A percentile compares a stretch with the other conserved stretches of the same genome.
Evolutionary conservation across 2,797 vertebrate species (phyloP).

Genomic region (Melanotaenia boesemani): DNA sequence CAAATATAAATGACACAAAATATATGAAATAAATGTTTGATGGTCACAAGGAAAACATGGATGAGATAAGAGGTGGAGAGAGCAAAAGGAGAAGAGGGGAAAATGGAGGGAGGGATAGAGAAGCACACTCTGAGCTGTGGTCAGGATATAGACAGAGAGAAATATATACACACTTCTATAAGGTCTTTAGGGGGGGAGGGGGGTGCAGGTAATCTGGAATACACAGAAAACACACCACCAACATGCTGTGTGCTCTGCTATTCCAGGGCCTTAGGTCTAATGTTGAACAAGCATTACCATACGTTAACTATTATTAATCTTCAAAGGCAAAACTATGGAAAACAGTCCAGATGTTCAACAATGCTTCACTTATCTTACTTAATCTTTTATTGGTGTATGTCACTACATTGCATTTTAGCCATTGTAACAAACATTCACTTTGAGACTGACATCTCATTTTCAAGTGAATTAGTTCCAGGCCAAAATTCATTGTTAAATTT

Average conservation of each 20-base stretch:
- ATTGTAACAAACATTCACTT: slow-evolving; percentile 46
- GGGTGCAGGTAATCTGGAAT: slow-evolving; percentile 68
- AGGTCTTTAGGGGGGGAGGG: slow-evolving; percentile 70
- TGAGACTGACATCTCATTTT: slow-evolving; percentile 74
- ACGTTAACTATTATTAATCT: slow-evolving; percentile 27
- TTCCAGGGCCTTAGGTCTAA: slow-evolving; percentile 61
- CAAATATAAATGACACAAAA: slow-evolving; percentile 8
- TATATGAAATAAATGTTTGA: background rate
- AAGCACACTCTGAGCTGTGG: slow-evolving; percentile 79
- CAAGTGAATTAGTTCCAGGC: slow-evolving; percentile 57
- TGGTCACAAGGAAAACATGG: slow-evolving; percentile 25
- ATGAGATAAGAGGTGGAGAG: slow-evolving; percentile 43
- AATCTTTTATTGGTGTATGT: slow-evolving; percentile 5
- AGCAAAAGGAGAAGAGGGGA: slow-evolving; percentile 44
- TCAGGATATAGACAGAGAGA: slow-evolving; percentile 73
- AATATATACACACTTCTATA: slow-evolving; percentile 74
- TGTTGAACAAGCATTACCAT: slow-evolving; percentile 45
- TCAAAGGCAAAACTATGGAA: slow-evolving; percentile 28
- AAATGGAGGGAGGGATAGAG: slow-evolving; percentile 73
- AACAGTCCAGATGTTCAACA: slow-evolving; percentile 25
- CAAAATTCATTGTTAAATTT: slow-evolving; percentile 31
- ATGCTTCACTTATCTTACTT: slow-evolving; percentile 10
- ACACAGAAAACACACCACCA: slow-evolving; percentile 51
- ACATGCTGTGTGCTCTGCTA: slow-evolving; percentile 63
- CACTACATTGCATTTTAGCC: slow-evolving; percentile 29